Evolutionary conservation across 2,797 vertebrate species (phyloP), one percentile per base, ranked within the genome.

Genomic region (Pantherophis alleghaniensis): DNA sequence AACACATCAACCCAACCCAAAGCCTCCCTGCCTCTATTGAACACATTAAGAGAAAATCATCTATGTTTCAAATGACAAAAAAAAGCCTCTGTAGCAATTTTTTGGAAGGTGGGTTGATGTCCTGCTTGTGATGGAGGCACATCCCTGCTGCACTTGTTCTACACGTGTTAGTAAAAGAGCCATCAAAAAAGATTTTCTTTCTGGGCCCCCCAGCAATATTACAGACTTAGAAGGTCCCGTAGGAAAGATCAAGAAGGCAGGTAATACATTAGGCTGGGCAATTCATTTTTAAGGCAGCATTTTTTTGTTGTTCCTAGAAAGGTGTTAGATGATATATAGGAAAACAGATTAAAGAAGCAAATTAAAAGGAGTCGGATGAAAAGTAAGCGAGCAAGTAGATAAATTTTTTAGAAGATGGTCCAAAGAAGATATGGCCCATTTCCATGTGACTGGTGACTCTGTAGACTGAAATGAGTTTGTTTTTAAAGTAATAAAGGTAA

Each of bases 41-140:
- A 28, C 92, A 95, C 93, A 96, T 92, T 96, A 95, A 96, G 96
- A 97, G 94, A 90, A 96, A 93, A 87, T 59, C 95, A 96, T 92
- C 61, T 94, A 57, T 94, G 37, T 5, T 92, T 93, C 95, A 92
- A 96, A 95, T 96, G 96, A 96, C 95, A 96, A 90, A 51, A 47
- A 47, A 51, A 96, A 90, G 69, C 96, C 74, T 91, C 90, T 96
- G 95, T 88, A 96, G 93, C 95, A 94, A 96, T 96, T 96, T 96
- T 95, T 92, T 95, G 91, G 96, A 32, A 42, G 95, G 63, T 90
- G 95, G 95, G 97, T 95, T 97, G 95, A 97, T 91, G 96, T 96
- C 96, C 92, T 93, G 57, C 88, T 97, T 91, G 92, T 95, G 93
- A 95, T 66, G 93, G 92, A 94, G 92, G 55, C 69, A 95, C 96